A percentile compares a stretch with the other conserved stretches of the same genome.
These are phyloP conservation scores for Aquatica leii DNA, from an alignment of 2,888 invertebrate species.

Conservation along the genomic window DNA sequence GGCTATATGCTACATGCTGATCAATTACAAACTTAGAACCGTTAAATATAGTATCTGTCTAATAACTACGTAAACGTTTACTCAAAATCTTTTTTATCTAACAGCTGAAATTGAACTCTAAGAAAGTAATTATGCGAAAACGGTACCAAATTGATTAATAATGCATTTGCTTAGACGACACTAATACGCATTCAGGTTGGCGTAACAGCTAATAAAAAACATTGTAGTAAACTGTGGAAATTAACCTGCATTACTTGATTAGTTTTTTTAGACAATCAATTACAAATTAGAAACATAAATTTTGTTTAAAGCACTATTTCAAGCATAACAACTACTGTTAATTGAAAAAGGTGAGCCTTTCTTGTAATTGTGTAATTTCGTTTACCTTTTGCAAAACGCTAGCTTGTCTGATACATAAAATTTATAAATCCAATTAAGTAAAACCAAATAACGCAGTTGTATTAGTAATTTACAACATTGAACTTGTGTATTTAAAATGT, in stretches of 20 bases:
- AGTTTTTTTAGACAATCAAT: slow-evolving; percentile 8
- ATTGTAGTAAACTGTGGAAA: slow-evolving; percentile 4
- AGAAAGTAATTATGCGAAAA: not conserved
- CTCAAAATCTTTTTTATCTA: not conserved
- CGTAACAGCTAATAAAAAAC: not conserved
- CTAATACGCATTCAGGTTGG: too few species aligned
- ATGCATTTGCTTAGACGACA: too few species aligned
- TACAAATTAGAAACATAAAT: slow-evolving; percentile 7
- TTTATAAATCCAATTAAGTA: too few species aligned
- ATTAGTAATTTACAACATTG: too few species aligned
- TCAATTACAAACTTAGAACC: slow-evolving; percentile 49
- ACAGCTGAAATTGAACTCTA: not conserved
- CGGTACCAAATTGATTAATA: too few species aligned
- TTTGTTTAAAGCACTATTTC: not conserved
- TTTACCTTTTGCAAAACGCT: too few species aligned
- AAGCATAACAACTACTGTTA: not conserved
- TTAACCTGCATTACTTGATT: slow-evolving; percentile 10
- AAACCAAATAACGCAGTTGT: too few species aligned
- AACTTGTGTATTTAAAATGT: too few species aligned
- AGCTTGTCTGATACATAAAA: too few species aligned
- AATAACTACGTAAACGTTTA: slow-evolving; percentile 7
- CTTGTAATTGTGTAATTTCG: too few species aligned
- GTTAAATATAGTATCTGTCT: slow-evolving; percentile 23
- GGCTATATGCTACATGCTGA: slow-evolving; percentile 51
- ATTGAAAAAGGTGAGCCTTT: too few species aligned